A percentile compares a stretch with the other conserved stretches of the same genome.
phyloP scores from a whole-genome alignment of 2,797 vertebrate genomes.

The Myotis vivesi region DNA sequence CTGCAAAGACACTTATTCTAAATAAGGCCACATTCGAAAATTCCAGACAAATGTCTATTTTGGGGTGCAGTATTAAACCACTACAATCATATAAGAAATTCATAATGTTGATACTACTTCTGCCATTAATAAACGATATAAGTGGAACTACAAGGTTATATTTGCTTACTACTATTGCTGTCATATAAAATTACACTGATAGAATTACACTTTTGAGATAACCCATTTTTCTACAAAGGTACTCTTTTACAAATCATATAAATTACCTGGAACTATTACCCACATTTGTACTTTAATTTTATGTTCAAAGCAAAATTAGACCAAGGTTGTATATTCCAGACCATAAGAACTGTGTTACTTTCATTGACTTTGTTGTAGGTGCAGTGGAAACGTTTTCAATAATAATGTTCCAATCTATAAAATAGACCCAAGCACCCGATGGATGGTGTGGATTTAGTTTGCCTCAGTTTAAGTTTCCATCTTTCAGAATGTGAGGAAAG shows the following conservation, averaged over 20 bases:
- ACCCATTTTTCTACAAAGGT: background rate
- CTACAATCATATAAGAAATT: background rate
- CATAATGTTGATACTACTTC: background rate
- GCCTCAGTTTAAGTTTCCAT: slow-evolving; percentile 43
- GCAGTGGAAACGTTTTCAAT: slow-evolving; percentile 24
- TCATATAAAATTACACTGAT: background rate
- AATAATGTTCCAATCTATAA: slow-evolving; percentile 62
- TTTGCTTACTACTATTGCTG: background rate
- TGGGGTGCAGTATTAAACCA: background rate
- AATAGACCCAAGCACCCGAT: slow-evolving; percentile 32
- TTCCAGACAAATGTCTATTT: background rate
- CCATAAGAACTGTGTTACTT: background rate
- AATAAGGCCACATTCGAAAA: background rate
- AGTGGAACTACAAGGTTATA: background rate
- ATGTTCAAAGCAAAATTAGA: slow-evolving; percentile 17
- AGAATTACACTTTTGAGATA: slow-evolving; percentile 26
- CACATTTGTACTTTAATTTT: background rate
- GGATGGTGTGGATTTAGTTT: slow-evolving; percentile 18
- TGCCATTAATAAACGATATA: background rate
- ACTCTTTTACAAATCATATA: background rate
- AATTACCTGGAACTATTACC: background rate
- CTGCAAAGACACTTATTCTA: background rate
- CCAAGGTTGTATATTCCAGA: background rate
- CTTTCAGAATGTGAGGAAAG: slow-evolving; percentile 50
- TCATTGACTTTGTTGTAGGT: background rate